These are phyloP conservation scores for Anneissia japonica DNA, from an alignment of 35 echinoderm and acorn worm genomes.

Conservation along the genomic window DNA sequence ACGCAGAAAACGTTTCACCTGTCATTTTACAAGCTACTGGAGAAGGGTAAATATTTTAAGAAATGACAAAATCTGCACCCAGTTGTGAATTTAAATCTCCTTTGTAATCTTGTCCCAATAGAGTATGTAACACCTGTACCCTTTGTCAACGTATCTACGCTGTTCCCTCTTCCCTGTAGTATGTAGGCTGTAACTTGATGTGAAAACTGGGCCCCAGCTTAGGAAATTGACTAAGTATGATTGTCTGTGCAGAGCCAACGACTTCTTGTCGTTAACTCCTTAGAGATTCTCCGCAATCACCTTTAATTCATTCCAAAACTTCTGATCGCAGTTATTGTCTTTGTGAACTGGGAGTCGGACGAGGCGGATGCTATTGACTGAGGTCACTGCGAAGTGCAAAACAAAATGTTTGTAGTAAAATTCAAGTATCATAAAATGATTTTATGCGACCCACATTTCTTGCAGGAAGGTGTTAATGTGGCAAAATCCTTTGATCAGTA, in stretches of 20 bases:
- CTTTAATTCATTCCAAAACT: not conserved
- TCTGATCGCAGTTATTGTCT: not conserved
- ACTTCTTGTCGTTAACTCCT: not conserved
- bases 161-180: not conserved
- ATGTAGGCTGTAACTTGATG: not conserved
- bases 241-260: not conserved
- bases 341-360: not conserved
- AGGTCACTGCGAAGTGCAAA: not conserved
- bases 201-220: not conserved
- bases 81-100: not conserved
- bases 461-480: not conserved
- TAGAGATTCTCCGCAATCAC: not conserved
- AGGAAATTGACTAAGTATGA: not conserved
- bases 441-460: not conserved
- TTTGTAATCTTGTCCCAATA: not conserved
- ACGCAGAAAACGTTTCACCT: not conserved
- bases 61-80: not conserved
- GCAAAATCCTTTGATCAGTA: not conserved
- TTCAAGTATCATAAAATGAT: not conserved
- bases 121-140: not conserved
- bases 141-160: not conserved
- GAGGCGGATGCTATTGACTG: not conserved
- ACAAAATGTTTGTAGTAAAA: not conserved
- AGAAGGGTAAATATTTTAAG: not conserved
- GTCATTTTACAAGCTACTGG: not conserved